phyloP scores from a whole-genome alignment of 1,140 invertebrate species.

The Caenorhabditis brenneri region DNA sequence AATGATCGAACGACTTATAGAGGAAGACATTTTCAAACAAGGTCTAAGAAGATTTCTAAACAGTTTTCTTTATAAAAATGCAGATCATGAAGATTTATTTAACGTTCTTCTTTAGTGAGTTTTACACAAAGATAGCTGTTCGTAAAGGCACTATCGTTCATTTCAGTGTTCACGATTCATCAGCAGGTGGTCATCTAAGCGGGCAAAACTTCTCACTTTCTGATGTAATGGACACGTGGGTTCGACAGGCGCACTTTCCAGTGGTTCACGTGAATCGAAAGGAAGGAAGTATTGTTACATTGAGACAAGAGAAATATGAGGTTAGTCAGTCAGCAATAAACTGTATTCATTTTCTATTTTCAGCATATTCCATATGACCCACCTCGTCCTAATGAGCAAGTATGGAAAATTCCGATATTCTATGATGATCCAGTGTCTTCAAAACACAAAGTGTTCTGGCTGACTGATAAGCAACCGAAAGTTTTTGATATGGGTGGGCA shows the following conservation, averaged over 20 bases:
- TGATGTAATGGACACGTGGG: slow-evolving; percentile 47
- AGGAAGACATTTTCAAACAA: slow-evolving; percentile 39
- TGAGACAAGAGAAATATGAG: slow-evolving; percentile 23
- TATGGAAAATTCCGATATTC: slow-evolving; percentile 23
- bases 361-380: not conserved
- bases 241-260: slow-evolving; percentile 30
- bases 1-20: slow-evolving; percentile 47
- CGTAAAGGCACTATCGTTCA: not conserved
- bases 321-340: not conserved
- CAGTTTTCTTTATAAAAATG: slow-evolving; percentile 44
- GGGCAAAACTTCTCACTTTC: slow-evolving; percentile 39
- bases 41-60: slow-evolving; percentile 36
- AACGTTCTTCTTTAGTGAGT: slow-evolving; percentile 45
- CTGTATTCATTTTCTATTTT: not conserved
- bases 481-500: slow-evolving; percentile 15
- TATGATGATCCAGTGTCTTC: slow-evolving; percentile 21
- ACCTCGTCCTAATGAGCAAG: not conserved
- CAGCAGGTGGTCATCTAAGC: slow-evolving; percentile 16
- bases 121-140: not conserved
- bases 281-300: slow-evolving; percentile 39
- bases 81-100: slow-evolving; percentile 51
- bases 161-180: slow-evolving; percentile 39
- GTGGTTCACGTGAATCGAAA: not conserved
- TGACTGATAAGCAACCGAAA: slow-evolving; percentile 4
- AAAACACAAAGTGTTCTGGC: slow-evolving; percentile 27